Conservation (phyloP, 2,797 vertebrate genomes). For the Zalophus californianus region DNA sequence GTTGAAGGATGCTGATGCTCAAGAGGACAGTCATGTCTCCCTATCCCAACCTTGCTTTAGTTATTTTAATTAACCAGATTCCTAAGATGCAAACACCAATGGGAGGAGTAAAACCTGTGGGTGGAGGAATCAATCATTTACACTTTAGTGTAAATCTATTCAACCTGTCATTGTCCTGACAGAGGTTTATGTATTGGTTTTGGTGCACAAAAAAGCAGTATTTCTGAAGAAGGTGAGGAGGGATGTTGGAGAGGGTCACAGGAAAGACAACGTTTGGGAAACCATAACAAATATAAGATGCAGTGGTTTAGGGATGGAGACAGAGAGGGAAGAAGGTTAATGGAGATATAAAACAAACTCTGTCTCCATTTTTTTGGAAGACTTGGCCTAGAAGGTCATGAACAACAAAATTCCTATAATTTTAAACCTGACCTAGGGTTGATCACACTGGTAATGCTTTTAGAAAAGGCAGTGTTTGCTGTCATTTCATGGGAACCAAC, state of each 20-base stretch:
- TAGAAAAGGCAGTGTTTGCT: conserved; percentile 1
- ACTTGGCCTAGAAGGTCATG: background rate
- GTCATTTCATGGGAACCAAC: background rate
- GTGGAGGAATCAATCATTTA: background rate
- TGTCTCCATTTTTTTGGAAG: background rate
- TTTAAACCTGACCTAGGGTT: conserved; percentile 27
- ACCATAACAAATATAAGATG: background rate
- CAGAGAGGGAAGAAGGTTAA: background rate
- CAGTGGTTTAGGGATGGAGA: background rate
- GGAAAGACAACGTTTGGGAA: conserved; percentile 15
- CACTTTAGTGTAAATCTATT: background rate
- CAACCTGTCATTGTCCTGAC: background rate
- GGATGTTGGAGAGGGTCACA: background rate
- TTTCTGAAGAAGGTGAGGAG: background rate
- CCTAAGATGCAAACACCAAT: conserved; percentile 29
- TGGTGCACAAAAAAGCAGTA: background rate
- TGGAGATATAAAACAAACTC: background rate
- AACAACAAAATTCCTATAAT: conserved; percentile 8
- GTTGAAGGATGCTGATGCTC: background rate
- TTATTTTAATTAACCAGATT: background rate
- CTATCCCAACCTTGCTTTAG: background rate
- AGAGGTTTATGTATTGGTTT: background rate
- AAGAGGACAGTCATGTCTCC: background rate
- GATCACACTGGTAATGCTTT: background rate
- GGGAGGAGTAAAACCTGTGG: background rate